Percentiles rank a stretch among this genome's conserved stretches.
phyloP scores from a whole-genome alignment of 2,113 vertebrate genomes.

The Tor tambroides region DNA sequence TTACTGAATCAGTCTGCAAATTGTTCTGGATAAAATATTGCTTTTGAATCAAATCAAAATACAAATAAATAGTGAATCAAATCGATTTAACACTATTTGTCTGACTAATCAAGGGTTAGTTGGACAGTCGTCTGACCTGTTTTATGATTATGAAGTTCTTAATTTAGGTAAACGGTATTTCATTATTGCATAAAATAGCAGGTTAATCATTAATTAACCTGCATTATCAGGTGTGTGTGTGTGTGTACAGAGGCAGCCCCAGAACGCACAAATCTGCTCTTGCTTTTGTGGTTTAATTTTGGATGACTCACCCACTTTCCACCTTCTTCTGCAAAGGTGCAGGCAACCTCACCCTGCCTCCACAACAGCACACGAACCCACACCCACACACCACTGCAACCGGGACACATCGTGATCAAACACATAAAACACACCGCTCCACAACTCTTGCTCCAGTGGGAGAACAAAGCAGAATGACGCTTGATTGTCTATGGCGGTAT shows the following conservation, averaged over 20 bases:
- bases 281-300: conserved; percentile 37
- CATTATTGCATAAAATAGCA: conserved; percentile 1
- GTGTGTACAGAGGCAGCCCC: conserved; percentile 19
- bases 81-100: not conserved
- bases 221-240: conserved; percentile 2
- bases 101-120: not conserved
- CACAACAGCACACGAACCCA: conserved; percentile 30
- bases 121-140: not conserved
- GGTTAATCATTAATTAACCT: conserved; percentile 40
- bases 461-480: conserved; percentile 3
- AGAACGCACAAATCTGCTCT: not conserved
- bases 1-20: not conserved
- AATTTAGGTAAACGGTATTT: not conserved
- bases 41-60: conserved; percentile 1
- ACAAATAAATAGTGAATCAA: not conserved
- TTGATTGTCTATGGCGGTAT: not conserved
- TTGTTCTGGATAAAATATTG: not conserved
- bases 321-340: conserved; percentile 49
- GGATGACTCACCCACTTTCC: conserved; percentile 51
- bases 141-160: not conserved
- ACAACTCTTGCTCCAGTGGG: conserved; percentile 11
- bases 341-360: conserved; percentile 33
- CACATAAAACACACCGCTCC: conserved; percentile 21
- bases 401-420: conserved; percentile 29
- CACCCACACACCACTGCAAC: conserved; percentile 28